Base-by-base conservation (phyloP, 2,113 vertebrate species). In the Salminus brasiliensis region DNA sequence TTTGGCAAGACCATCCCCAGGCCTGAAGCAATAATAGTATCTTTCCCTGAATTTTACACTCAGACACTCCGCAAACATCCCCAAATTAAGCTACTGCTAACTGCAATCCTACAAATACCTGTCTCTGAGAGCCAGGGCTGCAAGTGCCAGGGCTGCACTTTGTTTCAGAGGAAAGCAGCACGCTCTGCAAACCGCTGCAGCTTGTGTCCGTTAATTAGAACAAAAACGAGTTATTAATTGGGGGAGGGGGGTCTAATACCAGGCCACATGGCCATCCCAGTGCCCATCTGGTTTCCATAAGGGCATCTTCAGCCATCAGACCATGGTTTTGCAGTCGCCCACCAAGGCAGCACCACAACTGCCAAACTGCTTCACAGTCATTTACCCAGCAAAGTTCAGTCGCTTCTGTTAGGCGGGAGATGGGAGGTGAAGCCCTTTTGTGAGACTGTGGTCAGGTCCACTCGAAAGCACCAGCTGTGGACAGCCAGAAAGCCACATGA, bases 281-380 rank as follows among this genome's bases (percentile, higher is more conserved):
- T 85, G 91, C 89, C 93, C 92, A 93, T 93, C 91, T 94, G 92
- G 88, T 92, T 92, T 87, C 87, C 87, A 91, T 90, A 88, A 89
- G 91, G 89, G 79, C 81, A 27, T n/a, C 72, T 67, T 81, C 78
- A 66, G 65, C 73, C 73, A 59, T 69, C 74, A 77, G 59, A 87
- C 86, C 90, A 88, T 87, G 88, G 90, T 90, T 89, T 89, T 74
- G 80, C 36, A 15, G 55, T 55, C 43, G 18, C 6, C 16, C 30
- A 39, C 25, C 60, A 60, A 67, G 45, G 34, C 29, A 47, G 16
- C 70, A 67, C 57, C 71, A 68, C 67, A 47, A 41, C 30, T 43
- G 25, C 30, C 65, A 76, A 72, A 65, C 29, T 68, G 39, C 6
- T 29, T 69, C 16, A 71, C 65, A 52, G 70, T 68, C 69, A 62